Evolutionary conservation across 1,140 invertebrate genomes (phyloP).

Genomic region (Zaprionus africanus): DNA sequence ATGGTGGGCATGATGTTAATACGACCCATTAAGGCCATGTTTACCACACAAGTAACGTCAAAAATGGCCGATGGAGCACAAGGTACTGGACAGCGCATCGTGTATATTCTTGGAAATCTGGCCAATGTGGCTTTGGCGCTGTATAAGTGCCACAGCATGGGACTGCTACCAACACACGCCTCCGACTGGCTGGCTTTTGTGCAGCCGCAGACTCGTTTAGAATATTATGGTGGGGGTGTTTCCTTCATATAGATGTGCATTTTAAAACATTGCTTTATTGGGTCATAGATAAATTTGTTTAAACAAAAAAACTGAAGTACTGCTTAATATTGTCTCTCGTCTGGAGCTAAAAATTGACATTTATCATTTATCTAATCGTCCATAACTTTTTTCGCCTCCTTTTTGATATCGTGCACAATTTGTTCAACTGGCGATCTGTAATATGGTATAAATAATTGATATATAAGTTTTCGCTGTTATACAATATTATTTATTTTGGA

Average conservation of each 20-base stretch:
- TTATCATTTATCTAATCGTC: conserved; percentile 53
- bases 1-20: conserved; percentile 99
- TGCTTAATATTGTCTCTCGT: conserved; percentile 19
- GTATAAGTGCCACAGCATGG: conserved; percentile 99
- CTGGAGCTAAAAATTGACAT: not conserved
- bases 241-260: conserved; percentile 85
- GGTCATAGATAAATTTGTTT: conserved; percentile 60
- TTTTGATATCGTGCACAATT: conserved; percentile 73
- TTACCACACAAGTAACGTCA: conserved; percentile 95
- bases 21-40: conserved; percentile 96
- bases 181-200: conserved; percentile 99
- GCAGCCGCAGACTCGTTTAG: conserved; percentile 93
- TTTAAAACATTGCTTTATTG: conserved; percentile 59
- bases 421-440: conserved; percentile 68
- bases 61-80: conserved; percentile 98
- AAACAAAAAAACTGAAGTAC: conserved; percentile 27
- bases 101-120: conserved; percentile 97
- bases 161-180: conserved; percentile 97
- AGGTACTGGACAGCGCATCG: conserved; percentile 95
- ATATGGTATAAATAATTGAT: conserved; percentile 14
- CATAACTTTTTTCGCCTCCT: conserved; percentile 70
- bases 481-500: not conserved
- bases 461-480: not conserved
- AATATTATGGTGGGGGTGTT: conserved; percentile 94
- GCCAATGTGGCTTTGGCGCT: conserved; percentile 96